These are phyloP conservation scores for Antitype chi DNA, from an alignment of 2,888 invertebrate species.

Conservation along the genomic window DNA sequence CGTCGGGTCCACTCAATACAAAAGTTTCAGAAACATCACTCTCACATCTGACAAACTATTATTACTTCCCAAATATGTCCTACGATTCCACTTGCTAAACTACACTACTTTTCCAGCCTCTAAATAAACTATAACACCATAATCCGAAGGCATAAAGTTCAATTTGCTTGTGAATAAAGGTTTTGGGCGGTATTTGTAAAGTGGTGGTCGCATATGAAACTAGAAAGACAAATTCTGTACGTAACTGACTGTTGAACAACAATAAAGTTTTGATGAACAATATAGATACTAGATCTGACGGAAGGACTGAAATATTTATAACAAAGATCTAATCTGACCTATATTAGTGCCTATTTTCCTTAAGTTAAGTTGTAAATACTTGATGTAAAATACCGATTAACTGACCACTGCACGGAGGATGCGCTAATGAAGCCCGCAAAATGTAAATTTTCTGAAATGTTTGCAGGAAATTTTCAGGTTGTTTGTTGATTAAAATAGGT, in stretches of 20 bases:
- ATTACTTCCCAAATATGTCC: conserved; percentile 45
- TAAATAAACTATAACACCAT: not conserved
- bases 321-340: not conserved
- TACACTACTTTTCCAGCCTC: not conserved
- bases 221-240: conserved; percentile 52
- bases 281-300: not conserved
- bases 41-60: conserved; percentile 47
- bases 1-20: conserved; percentile 28
- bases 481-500: too few species aligned
- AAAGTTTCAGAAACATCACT: conserved; percentile 45
- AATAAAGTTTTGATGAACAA: conserved; percentile 39
- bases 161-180: not conserved
- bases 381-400: too few species aligned
- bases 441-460: too few species aligned
- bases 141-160: conserved; percentile 13
- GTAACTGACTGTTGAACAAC: conserved; percentile 29
- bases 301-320: not conserved
- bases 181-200: not conserved
- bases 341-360: not conserved
- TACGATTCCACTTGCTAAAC: conserved; percentile 34
- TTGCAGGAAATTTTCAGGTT: too few species aligned
- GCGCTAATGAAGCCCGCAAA: too few species aligned
- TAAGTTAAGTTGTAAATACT: not conserved
- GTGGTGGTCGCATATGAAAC: conserved; percentile 26
- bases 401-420: too few species aligned